A percentile compares a stretch with the other conserved stretches of the same genome.
phyloP scores from a whole-genome alignment of 2,888 invertebrate genomes.

The Galerucella calmariensis region DNA sequence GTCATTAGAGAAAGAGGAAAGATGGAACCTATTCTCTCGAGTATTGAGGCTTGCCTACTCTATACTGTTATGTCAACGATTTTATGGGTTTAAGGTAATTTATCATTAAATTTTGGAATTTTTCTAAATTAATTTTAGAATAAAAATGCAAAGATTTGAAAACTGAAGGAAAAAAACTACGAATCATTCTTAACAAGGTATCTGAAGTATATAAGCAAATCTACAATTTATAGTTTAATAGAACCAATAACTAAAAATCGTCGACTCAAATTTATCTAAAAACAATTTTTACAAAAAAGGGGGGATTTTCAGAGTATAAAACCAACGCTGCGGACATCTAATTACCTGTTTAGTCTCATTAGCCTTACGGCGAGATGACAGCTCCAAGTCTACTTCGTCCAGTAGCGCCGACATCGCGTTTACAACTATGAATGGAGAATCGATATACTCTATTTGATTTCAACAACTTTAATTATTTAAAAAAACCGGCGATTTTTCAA shows the following conservation, averaged over 20 bases:
- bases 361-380: conserved; percentile 67
- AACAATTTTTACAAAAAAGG: neutral
- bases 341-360: conserved; percentile 58
- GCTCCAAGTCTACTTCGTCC: conserved; percentile 82
- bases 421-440: conserved; percentile 72
- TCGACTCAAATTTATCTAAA: neutral
- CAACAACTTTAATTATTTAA: conserved; percentile 1
- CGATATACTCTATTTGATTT: conserved; percentile 40
- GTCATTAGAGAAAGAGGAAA: too few species aligned
- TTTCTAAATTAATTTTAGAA: neutral
- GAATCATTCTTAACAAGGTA: neutral
- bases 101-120: conserved; percentile 1
- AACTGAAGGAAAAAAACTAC: neutral
- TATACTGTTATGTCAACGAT: too few species aligned
- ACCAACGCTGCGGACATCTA: conserved; percentile 24
- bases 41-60: too few species aligned
- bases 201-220: neutral
- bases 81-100: neutral
- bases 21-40: too few species aligned
- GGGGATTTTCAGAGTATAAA: conserved; percentile 2
- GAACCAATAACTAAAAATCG: neutral
- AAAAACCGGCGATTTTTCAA: neutral
- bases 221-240: neutral
- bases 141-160: neutral
- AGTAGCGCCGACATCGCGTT: conserved; percentile 84